phyloP scores from a whole-genome alignment of 2,888 invertebrate genomes.

The Leptopilina myrica region DNA sequence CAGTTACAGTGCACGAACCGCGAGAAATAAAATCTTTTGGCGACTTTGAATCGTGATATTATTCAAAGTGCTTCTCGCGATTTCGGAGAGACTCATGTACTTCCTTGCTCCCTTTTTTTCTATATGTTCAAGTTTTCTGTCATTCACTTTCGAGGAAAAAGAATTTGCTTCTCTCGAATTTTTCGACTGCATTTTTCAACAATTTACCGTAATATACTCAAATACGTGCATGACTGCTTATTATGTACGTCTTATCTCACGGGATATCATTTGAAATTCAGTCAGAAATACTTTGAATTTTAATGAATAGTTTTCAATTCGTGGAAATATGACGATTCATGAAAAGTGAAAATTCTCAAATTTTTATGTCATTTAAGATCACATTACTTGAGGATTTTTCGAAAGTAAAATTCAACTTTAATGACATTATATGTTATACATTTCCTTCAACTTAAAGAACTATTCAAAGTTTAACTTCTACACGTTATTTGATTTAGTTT shows the following conservation, averaged over 20 bases:
- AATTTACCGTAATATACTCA: constrained; percentile 7
- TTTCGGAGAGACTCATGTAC: constrained; percentile 57
- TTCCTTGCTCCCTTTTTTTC: neutral
- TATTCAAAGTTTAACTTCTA: no score
- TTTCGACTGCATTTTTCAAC: constrained; percentile 28
- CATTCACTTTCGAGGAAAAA: neutral
- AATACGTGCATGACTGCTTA: neutral
- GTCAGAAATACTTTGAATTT: constrained; percentile 11
- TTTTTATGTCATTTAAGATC: constrained; percentile 12
- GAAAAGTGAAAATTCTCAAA: constrained; percentile 14
- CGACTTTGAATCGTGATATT: constrained; percentile 74
- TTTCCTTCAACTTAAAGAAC: neutral
- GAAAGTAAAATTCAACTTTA: no score
- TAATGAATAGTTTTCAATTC: constrained; percentile 9
- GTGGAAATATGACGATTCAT: neutral
- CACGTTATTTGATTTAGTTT: no score
- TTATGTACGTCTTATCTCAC: constrained; percentile 27
- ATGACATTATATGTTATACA: no score
- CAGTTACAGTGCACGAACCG: constrained; percentile 68
- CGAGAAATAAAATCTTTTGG: constrained; percentile 71
- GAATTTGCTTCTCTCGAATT: neutral
- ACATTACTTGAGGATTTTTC: no score
- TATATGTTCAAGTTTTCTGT: constrained; percentile 12
- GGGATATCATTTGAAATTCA: constrained; percentile 14
- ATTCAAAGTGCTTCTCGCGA: constrained; percentile 74